Conservation (phyloP, 2,888 invertebrate species). For the Bursaphelenchus okinawaensis region DNA sequence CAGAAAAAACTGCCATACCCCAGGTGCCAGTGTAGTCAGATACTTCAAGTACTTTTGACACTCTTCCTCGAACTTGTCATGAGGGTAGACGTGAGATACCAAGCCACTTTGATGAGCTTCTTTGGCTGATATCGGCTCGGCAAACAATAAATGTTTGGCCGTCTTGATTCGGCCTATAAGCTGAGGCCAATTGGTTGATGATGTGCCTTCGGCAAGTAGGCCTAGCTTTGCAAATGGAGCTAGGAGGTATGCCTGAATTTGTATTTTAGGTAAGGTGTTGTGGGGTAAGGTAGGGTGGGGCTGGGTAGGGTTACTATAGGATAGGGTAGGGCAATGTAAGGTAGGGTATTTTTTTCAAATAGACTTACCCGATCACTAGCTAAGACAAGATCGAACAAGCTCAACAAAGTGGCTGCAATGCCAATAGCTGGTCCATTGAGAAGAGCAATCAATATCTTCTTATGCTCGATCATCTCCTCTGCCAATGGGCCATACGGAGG, state of each 20-base stretch:
- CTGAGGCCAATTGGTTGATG: slow-evolving; percentile 76
- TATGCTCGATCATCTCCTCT: slow-evolving; percentile 74
- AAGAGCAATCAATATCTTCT: slow-evolving; percentile 78
- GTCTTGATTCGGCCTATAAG: slow-evolving; percentile 60
- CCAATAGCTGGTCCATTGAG: slow-evolving; percentile 93
- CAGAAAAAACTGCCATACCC: too few relatives aligned
- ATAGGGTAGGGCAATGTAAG: too few relatives aligned
- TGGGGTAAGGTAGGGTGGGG: too few relatives aligned
- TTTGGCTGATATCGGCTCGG: slow-evolving; percentile 71
- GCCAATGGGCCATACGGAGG: slow-evolving; percentile 29
- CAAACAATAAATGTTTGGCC: slow-evolving; percentile 66
- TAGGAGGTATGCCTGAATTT: slow-evolving; percentile 57
- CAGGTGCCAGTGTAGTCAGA: slow-evolving; percentile 1
- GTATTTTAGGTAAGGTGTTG: too few relatives aligned
- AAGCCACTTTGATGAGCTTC: slow-evolving; percentile 76
- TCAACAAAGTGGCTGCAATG: slow-evolving; percentile 76
- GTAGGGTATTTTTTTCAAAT: too few relatives aligned
- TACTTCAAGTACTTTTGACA: slow-evolving; percentile 4
- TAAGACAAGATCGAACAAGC: slow-evolving; percentile 80
- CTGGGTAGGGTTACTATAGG: too few relatives aligned
- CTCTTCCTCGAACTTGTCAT: slow-evolving; percentile 19
- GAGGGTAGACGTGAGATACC: slow-evolving; percentile 72
- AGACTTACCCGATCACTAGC: slow-evolving; percentile 69
- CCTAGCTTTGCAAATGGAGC: slow-evolving; percentile 82
- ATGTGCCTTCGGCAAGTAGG: slow-evolving; percentile 81